These are phyloP conservation scores for Apodemia zela DNA, from an alignment of 2,888 invertebrate genomes.

Conservation along the genomic window DNA sequence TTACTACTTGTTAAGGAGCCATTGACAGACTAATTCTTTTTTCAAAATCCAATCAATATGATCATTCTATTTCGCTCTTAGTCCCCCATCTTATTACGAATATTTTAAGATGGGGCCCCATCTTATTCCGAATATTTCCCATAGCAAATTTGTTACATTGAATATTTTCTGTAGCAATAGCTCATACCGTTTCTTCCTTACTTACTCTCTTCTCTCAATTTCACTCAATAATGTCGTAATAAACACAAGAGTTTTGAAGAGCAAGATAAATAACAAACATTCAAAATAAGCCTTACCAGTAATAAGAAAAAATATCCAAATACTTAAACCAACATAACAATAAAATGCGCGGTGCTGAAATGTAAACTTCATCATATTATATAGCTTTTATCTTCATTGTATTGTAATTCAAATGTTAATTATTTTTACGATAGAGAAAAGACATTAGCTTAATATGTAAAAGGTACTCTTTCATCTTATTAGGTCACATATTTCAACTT, in stretches of 20 bases:
- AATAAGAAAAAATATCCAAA: slow-evolving; percentile 90
- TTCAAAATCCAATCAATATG: no score
- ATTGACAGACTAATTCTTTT: no score
- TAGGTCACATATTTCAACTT: not conserved
- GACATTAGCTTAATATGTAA: not conserved
- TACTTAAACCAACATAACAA: slow-evolving; percentile 88
- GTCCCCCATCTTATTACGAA: no score
- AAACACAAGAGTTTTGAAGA: not conserved
- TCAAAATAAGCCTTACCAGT: slow-evolving; percentile 47
- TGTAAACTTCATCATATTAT: slow-evolving; percentile 69
- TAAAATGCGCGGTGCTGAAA: slow-evolving; percentile 89
- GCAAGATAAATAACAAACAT: not conserved
- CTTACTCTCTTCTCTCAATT: not conserved
- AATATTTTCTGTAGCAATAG: no score
- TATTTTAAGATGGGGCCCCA: no score
- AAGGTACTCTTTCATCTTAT: not conserved
- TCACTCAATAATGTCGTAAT: not conserved
- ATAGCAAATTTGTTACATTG: no score
- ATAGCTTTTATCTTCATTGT: not conserved
- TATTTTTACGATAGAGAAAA: not conserved
- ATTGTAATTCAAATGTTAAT: not conserved
- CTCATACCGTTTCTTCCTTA: no score
- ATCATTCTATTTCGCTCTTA: no score
- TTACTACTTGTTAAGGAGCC: no score
- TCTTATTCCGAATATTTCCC: no score